These are phyloP conservation scores for Saturnia pavonia DNA, from an alignment of 2,888 invertebrate species.

Conservation along the genomic window DNA sequence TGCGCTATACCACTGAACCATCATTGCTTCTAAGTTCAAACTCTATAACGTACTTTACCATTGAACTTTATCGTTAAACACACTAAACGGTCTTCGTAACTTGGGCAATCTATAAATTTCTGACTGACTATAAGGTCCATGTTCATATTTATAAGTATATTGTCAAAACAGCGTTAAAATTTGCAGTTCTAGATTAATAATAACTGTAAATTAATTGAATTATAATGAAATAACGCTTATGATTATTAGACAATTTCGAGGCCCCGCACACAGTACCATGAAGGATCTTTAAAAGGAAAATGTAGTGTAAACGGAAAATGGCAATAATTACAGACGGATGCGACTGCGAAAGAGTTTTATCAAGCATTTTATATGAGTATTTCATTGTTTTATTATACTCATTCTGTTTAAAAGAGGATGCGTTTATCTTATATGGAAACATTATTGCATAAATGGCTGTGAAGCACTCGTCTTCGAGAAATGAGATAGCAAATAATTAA, in stretches of 20 bases:
- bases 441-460: background rate
- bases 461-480: background rate
- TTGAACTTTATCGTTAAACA: no score
- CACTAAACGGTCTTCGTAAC: no score
- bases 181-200: background rate
- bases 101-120: no score
- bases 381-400: background rate
- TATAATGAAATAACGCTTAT: background rate
- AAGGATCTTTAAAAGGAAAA: conserved; percentile 1
- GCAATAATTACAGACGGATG: conserved; percentile 28
- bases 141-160: no score
- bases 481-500: conserved; percentile 2
- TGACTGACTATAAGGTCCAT: no score
- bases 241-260: conserved; percentile 3
- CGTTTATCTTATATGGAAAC: background rate
- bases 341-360: conserved; percentile 27
- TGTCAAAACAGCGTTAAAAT: no score
- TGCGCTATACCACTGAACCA: background rate
- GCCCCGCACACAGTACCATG: background rate
- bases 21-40: no score
- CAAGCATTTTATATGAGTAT: background rate
- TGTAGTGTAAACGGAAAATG: conserved; percentile 33
- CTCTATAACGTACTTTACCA: no score
- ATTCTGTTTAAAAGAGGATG: background rate
- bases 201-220: background rate